A percentile compares a stretch with the other conserved stretches of the same genome.
phyloP scores from a whole-genome alignment of 2,113 vertebrate species.

The Chauna torquata region DNA sequence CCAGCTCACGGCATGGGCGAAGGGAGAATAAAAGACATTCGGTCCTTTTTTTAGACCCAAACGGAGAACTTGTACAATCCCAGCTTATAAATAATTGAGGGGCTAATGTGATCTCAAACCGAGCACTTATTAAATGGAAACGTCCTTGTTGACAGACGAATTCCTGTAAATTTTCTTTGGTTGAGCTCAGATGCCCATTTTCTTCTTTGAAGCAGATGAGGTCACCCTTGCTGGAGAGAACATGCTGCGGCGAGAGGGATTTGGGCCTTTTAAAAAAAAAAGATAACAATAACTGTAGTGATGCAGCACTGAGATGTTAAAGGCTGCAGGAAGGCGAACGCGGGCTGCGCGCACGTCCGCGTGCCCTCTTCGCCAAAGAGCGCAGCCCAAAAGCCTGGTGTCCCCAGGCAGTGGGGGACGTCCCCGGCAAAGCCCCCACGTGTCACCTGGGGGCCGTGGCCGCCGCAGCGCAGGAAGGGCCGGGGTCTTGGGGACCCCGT shows the following conservation, averaged over 20 bases:
- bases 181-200: constrained; percentile 52
- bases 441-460: accelerated
- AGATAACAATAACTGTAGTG: neutral
- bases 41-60: constrained; percentile 13
- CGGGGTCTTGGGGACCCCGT: neutral
- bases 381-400: neutral
- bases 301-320: neutral
- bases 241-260: constrained; percentile 26
- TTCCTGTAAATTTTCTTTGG: constrained; percentile 68
- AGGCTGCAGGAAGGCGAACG: neutral
- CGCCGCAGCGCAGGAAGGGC: accelerated
- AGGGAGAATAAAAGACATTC: neutral
- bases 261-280: neutral
- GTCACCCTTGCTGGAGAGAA: constrained; percentile 56
- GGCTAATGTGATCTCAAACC: constrained; percentile 61
- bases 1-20: neutral
- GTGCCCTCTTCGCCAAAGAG: neutral
- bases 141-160: constrained; percentile 61
- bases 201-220: constrained; percentile 57
- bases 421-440: accelerated
- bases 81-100: constrained; percentile 62
- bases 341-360: neutral
- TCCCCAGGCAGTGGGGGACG: neutral
- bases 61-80: constrained; percentile 25
- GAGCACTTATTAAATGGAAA: constrained; percentile 69